Evolutionary conservation across 92 coral and sea anemone species (phyloP), one percentile per base, ranked within the genome.

Genomic region (Virgularia gustaviana): DNA sequence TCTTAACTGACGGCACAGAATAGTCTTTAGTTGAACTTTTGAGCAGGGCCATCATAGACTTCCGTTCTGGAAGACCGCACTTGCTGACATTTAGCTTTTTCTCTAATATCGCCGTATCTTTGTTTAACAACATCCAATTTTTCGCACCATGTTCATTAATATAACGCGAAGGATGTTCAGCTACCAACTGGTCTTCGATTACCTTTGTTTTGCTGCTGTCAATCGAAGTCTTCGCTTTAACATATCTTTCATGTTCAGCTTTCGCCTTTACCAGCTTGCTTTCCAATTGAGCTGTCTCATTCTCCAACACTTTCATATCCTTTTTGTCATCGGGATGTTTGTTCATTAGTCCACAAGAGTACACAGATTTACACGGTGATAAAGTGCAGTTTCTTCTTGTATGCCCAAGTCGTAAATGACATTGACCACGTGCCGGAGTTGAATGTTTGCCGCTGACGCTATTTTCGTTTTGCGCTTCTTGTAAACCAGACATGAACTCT

Each of bases 31-130:
- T 35, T 56, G 42, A 24, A 63, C 64, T 57, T 20, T 73, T 58
- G 55, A 54, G 79, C 23, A 64, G 49, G 60, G 15, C 34, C 41
- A 73, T 73, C 67, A 47, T 15, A 5, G 55, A 47, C 3, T 25
- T 19, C 20, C 55, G 55, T 19, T 15, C 8, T 47, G 55, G 55
- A 47, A 47, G 55, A 25, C 55, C 3, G 22, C 20, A 19, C 22
- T 47, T 25, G 18, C 22, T 47, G 22, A 58, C 56, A 15, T 80
- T 75, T 19, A 80, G 52, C 31, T 60, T 36, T 47, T 27, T 73
- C 41, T 73, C 79, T 49, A 80, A 49, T 31, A 58, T 24, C 29
- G 73, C 80, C 0, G 73, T 73, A 60, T 80, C 84, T 39, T 80
- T 73, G 36, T 73, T 80, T 22, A 80, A 63, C 45, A 25, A 51